phyloP scores from a whole-genome alignment of 1,140 invertebrate genomes.

The Penaeus japonicus region DNA sequence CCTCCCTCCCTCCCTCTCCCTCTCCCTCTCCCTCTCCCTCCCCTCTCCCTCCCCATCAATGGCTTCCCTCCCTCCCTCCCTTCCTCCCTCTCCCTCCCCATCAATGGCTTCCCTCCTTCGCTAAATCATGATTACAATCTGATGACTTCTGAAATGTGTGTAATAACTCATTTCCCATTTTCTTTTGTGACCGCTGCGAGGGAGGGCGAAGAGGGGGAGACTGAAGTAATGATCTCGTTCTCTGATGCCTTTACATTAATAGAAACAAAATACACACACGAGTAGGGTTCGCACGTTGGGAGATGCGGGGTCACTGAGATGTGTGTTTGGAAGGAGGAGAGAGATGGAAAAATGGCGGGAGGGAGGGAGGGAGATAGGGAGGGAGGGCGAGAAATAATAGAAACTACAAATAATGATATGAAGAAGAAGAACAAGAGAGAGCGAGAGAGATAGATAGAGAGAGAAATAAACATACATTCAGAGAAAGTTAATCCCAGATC shows the following conservation, averaged over 20 bases:
- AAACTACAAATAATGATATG: background rate
- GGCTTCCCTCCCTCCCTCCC: background rate
- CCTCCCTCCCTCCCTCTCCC: background rate
- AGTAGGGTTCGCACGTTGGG: no score
- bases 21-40: constrained; percentile 14
- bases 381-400: background rate
- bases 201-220: background rate
- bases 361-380: no score
- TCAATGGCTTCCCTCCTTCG: background rate
- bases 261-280: no score
- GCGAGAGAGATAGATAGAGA: background rate
- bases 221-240: no score
- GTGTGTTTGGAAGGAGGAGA: no score
- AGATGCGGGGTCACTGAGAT: no score
- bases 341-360: background rate
- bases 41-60: background rate
- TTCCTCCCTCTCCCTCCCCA: background rate
- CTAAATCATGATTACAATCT: constrained; percentile 46
- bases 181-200: constrained; percentile 23
- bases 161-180: constrained; percentile 47
- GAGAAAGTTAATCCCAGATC: no score
- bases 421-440: background rate
- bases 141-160: constrained; percentile 28
- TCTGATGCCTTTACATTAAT: no score
- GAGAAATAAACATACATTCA: no score